Evolutionary conservation across 2,888 invertebrate species (phyloP), one percentile per base, ranked within the genome.

Genomic region (Cyclophora albipunctata): DNA sequence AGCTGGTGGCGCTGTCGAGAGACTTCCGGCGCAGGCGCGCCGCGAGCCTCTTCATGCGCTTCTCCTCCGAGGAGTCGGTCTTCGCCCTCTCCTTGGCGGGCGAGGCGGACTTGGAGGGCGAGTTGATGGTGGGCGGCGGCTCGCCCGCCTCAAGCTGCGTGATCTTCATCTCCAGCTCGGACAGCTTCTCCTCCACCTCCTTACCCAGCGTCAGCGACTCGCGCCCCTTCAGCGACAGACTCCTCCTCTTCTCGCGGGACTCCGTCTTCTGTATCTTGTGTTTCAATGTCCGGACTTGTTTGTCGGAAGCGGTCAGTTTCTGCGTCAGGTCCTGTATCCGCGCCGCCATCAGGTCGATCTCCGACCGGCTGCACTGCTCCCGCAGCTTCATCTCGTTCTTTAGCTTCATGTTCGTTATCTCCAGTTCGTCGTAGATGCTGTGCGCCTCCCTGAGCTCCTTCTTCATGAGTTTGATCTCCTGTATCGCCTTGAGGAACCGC

Each of bases 391-490:
- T 88, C 67, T 94, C 94, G 67, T 94, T 94, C 55, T 91, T 91
- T 47, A 95, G 84, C 49, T 93, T 93, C 60, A 93, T 91, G 65
- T 94, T 93, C n/a, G 93, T 92, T 49, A 96, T 84, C 72, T 96
- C 96, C 41, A 96, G 81, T 63, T 93, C 93, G 67, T 96, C 96
- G 63, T 93, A 94, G 75, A 93, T 92, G 51, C 92, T 92, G 69
- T 96, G 93, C 2, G 95, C 93, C 60, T 95, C 94, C 34, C 94
- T 91, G 1, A 96, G 84, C 69, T 95, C 95, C 44, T 93, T 91
- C 64, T 95, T 95, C 91, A 96, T 94, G 1, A 94, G 93, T 67
- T 94, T 90, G 48, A 96, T 96, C 84, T 96, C 96, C 60, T 93
- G 90, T 20, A 96, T 93, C 0, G 96, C 96, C 73, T 94, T 95